Base-by-base conservation (phyloP, 2,113 vertebrate genomes). In the Sisor rabdophorus region DNA sequence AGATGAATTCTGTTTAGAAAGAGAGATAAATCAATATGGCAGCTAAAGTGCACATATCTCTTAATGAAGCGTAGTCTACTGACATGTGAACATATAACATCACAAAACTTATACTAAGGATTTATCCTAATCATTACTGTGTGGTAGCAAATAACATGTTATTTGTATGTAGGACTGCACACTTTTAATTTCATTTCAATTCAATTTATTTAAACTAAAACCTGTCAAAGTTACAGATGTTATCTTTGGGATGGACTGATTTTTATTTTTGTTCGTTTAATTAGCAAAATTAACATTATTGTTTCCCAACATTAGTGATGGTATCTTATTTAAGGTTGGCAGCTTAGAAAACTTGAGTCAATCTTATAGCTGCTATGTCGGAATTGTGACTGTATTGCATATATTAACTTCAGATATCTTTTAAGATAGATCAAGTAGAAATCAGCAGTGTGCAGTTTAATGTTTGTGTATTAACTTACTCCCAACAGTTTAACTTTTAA, bases 21-120 rank as follows among this genome's bases (percentile, higher is more conserved):
- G 40, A 24, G 36, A 48, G 48, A 67, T 48, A 68, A 50, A 68
- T 26, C 40, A 68, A 68, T 68, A 68, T 50, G 22, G 64, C 4
- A 9, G 2, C 44, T 24, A 17, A 50, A 17, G 24, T 11, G 22
- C 13, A 26, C 40, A 17, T 12, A 15, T 48, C 40, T 3, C 40
- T 48, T 22, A 26, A 26, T 65, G 20, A 65, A 44, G 44, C 13
- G 9, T 32, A 32, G 36, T 24, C 63, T 24, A 22, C 5, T 22
- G 36, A 47, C 19, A 47, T 44, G 11, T 65, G 2, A 47, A 47
- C 15, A 12, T 65, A 47, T n/a, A 11, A 15, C 24, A 3, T 24
- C 24, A 16, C 28, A 30, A 30, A 17, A 16, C 10, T 8, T 28
- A 11, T 60, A 0, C 2, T 15, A 32, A 60, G 19, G 28, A 60